Percentiles rank a stretch among this genome's conserved stretches.
These are phyloP conservation scores for Subacronicta megacephala DNA, from an alignment of 2,888 invertebrate species.

Conservation along the genomic window DNA sequence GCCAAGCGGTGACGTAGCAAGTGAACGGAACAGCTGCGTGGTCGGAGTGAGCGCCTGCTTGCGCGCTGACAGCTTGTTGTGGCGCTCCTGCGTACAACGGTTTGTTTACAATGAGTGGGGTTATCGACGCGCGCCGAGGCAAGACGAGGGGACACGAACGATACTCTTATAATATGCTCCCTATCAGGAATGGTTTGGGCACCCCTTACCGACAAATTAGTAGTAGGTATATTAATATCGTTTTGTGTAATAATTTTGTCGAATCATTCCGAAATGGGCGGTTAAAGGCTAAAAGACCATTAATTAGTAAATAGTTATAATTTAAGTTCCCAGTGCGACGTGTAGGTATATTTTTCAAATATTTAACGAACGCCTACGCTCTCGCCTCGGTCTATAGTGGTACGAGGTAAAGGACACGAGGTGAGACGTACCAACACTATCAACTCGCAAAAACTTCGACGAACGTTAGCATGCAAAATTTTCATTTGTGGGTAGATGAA, in stretches of 20 bases:
- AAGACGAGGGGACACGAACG: conserved; percentile 23
- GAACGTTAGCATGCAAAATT: conserved; percentile 7
- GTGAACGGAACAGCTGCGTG: conserved; percentile 75
- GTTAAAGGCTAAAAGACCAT: no score
- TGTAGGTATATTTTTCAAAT: no score
- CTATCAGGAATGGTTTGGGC: no score
- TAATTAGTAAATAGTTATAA: no score
- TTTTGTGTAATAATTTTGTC: no score
- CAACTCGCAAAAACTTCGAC: conserved; percentile 7
- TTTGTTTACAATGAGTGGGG: conserved; percentile 3
- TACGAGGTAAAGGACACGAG: conserved; percentile 14
- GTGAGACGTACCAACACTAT: conserved; percentile 37
- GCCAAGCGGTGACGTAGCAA: conserved; percentile 82
- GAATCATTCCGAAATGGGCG: no score
- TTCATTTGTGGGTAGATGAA: conserved; percentile 13
- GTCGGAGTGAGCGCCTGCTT: conserved; percentile 85
- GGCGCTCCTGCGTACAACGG: conserved; percentile 75
- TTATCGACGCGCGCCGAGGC: conserved; percentile 2
- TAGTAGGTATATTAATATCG: no score
- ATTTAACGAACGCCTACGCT: neutral
- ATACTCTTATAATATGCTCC: neutral
- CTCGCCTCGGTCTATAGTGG: conserved; percentile 23
- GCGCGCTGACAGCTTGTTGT: conserved; percentile 86
- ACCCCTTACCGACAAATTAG: no score
- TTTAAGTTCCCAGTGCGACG: neutral